Evolutionary conservation across 2,888 invertebrate genomes (phyloP).

Genomic region (Agrochola lychnidis): DNA sequence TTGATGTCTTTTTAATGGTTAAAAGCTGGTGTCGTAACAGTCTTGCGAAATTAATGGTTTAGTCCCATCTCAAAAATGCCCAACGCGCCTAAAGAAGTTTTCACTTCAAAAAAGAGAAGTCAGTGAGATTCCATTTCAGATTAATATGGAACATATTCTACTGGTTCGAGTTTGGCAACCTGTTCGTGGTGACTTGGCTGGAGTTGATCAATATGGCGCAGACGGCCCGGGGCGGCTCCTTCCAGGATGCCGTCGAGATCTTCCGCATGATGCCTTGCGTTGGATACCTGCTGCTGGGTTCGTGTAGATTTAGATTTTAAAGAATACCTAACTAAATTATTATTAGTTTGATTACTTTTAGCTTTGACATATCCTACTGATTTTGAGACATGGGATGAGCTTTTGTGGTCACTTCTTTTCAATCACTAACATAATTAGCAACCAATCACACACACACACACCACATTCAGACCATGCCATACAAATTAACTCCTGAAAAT

Average conservation of each 20-base stretch:
- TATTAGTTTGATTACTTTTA: neutral
- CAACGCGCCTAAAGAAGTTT: no score
- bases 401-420: neutral
- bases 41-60: no score
- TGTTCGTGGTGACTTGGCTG: constrained; percentile 73
- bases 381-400: neutral
- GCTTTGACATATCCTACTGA: no score
- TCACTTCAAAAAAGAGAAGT: no score
- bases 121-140: constrained; percentile 60
- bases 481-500: neutral
- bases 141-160: constrained; percentile 78
- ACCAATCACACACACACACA: no score
- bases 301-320: constrained; percentile 26
- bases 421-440: neutral
- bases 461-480: no score
- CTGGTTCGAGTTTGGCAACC: constrained; percentile 79
- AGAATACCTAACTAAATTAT: neutral
- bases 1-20: no score
- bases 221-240: constrained; percentile 74
- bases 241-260: constrained; percentile 77
- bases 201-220: constrained; percentile 76
- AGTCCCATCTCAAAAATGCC: no score
- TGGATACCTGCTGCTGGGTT: constrained; percentile 80
- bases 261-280: constrained; percentile 84
- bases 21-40: no score